Percentiles rank a stretch among this genome's conserved stretches.
phyloP scores from a whole-genome alignment of 92 coral and sea anemone species.

The Parazoanthus atlanticus region DNA sequence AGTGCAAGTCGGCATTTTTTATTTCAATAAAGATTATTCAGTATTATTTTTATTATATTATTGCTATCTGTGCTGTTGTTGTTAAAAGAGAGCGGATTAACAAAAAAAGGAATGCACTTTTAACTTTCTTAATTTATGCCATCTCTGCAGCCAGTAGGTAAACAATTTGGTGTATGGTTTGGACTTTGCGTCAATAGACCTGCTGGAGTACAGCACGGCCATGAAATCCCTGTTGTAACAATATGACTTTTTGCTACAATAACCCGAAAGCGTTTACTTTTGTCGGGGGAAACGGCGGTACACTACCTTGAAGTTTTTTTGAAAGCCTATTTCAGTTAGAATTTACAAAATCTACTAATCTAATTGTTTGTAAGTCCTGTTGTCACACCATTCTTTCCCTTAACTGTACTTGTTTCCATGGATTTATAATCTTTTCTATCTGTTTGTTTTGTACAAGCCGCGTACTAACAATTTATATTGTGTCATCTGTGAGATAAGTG shows the following conservation, averaged over 20 bases:
- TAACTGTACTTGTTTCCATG: slow-evolving; percentile 16
- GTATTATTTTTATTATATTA: too few relatives aligned
- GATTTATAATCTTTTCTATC: slow-evolving; percentile 4
- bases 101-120: not conserved
- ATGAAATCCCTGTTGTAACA: not conserved
- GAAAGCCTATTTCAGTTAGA: not conserved
- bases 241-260: not conserved
- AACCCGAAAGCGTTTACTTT: not conserved
- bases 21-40: too few relatives aligned
- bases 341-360: not conserved
- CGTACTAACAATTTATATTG: slow-evolving; percentile 1
- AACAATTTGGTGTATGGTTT: not conserved
- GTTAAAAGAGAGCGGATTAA: not conserved
- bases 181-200: not conserved
- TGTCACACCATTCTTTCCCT: slow-evolving; percentile 37
- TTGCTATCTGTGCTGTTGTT: too few relatives aligned
- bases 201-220: not conserved
- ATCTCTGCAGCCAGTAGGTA: not conserved
- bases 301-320: not conserved
- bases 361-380: slow-evolving; percentile 12
- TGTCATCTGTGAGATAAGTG: slow-evolving; percentile 16
- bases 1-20: too few relatives aligned
- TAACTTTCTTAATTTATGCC: not conserved
- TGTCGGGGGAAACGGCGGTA: not conserved
- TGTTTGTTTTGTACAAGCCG: not conserved